These are phyloP conservation scores for Dasyornis broadbenti DNA, from an alignment of 2,113 vertebrate species.

Conservation along the genomic window DNA sequence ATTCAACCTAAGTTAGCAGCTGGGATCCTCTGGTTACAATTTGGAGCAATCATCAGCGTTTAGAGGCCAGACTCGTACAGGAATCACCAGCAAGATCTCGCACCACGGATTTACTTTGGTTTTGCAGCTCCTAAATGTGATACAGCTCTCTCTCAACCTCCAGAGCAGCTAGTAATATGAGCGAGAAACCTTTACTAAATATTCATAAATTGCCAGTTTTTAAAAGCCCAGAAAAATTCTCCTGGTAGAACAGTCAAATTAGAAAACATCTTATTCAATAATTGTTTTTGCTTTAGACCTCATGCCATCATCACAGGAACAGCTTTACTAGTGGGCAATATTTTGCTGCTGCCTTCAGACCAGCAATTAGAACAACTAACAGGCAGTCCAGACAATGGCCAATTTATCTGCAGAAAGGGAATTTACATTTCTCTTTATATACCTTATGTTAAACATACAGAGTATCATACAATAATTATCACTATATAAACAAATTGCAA, in stretches of 20 bases:
- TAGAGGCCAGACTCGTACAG: not conserved
- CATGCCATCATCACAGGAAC: not conserved
- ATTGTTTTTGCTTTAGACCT: not conserved
- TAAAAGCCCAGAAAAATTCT: not conserved
- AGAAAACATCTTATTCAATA: not conserved
- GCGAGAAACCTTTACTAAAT: not conserved
- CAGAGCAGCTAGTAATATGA: not conserved
- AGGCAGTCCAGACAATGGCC: not conserved
- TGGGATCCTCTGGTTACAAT: not conserved
- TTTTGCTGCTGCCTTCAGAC: constrained; percentile 13
- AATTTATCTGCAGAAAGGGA: not conserved
- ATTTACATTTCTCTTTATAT: not conserved
- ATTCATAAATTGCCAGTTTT: not conserved
- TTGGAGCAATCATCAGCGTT: not conserved
- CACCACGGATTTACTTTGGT: not conserved
- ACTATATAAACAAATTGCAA: not conserved
- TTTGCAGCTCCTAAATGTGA: not conserved
- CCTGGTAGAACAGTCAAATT: not conserved
- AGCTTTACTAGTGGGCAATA: not conserved
- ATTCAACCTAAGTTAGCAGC: not conserved
- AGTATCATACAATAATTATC: not conserved
- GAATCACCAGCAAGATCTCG: not conserved
- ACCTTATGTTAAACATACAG: not conserved
- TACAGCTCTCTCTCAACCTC: not conserved
- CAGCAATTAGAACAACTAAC: constrained; percentile 10